Evolutionary conservation across 2,113 vertebrate species (phyloP), one percentile per base, ranked within the genome.

Genomic region (Bungarus multicinctus): DNA sequence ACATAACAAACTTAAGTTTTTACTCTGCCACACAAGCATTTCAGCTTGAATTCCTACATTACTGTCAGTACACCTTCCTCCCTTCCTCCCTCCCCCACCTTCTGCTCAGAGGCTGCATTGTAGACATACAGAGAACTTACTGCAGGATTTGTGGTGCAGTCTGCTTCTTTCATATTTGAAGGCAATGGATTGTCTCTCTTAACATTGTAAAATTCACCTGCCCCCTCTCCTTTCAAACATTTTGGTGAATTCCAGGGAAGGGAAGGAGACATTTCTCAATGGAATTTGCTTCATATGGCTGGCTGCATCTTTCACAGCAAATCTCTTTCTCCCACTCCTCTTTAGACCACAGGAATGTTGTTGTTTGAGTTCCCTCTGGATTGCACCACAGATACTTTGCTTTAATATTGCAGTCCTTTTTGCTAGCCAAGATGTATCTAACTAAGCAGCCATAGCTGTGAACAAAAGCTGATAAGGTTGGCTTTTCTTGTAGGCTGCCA

Each of bases 351-450:
- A 87, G 91, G 89, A 96, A 64, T 60, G 87, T 93, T 25, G 91
- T 85, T 94, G 93, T 90, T 88, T 0, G 87, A 60, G 95, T 96
- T 95, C 93, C 74, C 90, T 34, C 93, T 95, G 94, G 96, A 94
- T 94, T 96, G 95, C 95, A 96, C 93, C 96, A 94, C 90, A 94
- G 94, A 93, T 58, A 43, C 57, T 92, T 89, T 5, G 91, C 60
- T 93, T 96, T 95, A 91, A 91, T 85, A 94, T 93, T 96, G 85
- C 0, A 0, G 50, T 88, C 92, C 90, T 93, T 95, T 87, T 94
- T 93, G 89, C 94, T 0, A 5, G 94, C 94, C 94, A 93, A 92
- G 89, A 88, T 0, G 0, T 85, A 93, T 91, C 90, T 88, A 54
- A 23, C 69, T 92, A 92, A 92, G 88, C 93, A 95, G 52, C 92